Base-by-base conservation (phyloP, 2,888 invertebrate species). In the Aphodius sticticus region DNA sequence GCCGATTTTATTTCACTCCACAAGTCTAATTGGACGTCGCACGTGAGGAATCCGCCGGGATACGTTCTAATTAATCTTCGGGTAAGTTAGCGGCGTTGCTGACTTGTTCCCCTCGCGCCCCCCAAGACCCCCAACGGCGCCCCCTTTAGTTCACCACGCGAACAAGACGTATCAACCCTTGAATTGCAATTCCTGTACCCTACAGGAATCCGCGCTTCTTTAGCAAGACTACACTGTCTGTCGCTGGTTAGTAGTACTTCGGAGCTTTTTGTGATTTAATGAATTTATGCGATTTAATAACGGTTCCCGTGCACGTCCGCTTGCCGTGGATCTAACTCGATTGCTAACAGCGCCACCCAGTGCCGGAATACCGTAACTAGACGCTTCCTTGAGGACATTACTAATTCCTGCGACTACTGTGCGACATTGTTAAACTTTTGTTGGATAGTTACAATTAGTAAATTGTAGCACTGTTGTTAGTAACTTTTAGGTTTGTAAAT, bases 251-350 rank as follows among this genome's bases (percentile, higher is more conserved):
- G 53, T 53, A 53, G 53, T 53, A 53, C 53, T 26, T 53, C 53
- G 53, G 53, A 53, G 53, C 53, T 74, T 74, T 74, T 74, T 74
- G 74, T n/a, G 74, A 12, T 26, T 74, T 74, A 74, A 74, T 74
- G 74, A 74, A 74, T 74, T 74, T 74, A 74, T 74, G 74, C 74
- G 74, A 74, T 74, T 74, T 74, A 74, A 74, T 74, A 74, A 74
- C n/a, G 74, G 37, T 37, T 26, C 5, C 36, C 5, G 15, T 14
- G 35, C 74, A 35, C 74, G 74, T 35, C 37, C 35, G n/a, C 74
- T 37, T 26, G 26, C 3, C 36, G 37, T 15, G 36, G 74, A 74
- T 74, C 74, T 74, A 74, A 74, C 74, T 74, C 74, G 36, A 74
- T 74, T 74, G 53, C 53, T 53, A 12, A 12, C 12, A 53, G 53